Evolutionary conservation across 2,888 invertebrate genomes (phyloP), one percentile per base, ranked within the genome.

Genomic region (Mythimna impura): DNA sequence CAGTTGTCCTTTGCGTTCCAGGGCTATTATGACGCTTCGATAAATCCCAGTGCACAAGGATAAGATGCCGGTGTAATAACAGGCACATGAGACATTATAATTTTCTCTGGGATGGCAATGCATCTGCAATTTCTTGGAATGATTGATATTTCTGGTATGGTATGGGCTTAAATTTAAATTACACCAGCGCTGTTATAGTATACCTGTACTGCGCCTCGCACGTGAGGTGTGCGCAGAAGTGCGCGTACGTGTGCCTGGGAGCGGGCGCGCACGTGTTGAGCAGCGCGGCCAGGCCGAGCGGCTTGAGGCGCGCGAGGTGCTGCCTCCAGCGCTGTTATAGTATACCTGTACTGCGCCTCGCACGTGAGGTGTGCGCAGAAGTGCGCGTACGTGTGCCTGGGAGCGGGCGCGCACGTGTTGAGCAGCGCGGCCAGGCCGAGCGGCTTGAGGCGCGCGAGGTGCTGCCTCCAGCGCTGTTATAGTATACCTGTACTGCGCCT

Each of bases 351-450:
- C 89, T 98, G 97, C 14, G 99, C 98, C 88, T 99, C 99, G 89
- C 99, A 99, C 2, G 99, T 98, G 82, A 99, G 98, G 93, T 99
- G 99, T 63, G 99, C 98, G 92, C 99, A 99, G 95, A 99, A 99
- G 89, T 98, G 97, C 54, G 98, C 97, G 94, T 99, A 99, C 84
- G 98, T 98, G 89, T 98, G 98, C 79, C 98, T 97, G 0, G 99
- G 99, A 40, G 97, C 96, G 89, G 98, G 97, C 92, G 99, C 99
- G 95, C 99, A 99, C 25, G 99, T 99, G 95, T 99, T 99, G 52
- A 99, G 96, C 43, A 99, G 95, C 87, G 36, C 36, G 36, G 36
- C 36, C 36, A 36, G 36, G 36, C 99, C 99, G 57, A 99, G 96
- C 3, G 99, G 99, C 93, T 99, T 99, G 67, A 99, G 96, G 0